Evolutionary conservation across 2,797 vertebrate genomes (phyloP), one percentile per base, ranked within the genome.

Genomic region (Ispidina picta): DNA sequence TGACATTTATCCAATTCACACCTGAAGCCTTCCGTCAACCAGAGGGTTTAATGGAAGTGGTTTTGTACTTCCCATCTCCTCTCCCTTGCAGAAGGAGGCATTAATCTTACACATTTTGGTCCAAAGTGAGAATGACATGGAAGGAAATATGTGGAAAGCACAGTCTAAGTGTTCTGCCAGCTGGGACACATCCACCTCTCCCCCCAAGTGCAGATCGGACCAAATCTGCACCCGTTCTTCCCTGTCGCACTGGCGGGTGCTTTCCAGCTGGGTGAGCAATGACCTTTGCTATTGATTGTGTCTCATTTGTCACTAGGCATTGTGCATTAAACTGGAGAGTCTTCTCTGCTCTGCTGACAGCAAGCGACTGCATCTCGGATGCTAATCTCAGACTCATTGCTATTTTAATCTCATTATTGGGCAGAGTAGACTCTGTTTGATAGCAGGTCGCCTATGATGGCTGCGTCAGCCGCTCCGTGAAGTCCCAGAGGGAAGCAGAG

Each of bases 401-500:
- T 86, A 69, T 94, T 96, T 94, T 92, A 75, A 87, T 93, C 88
- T 91, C 81, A 84, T 94, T 93, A 84, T 46, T 84, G 92, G 81
- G 74, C 14, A 86, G 85, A 44, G 73, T 10, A 66, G 89, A 16
- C 54, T 56, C 78, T 59, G 65, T 92, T 63, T 89, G 92, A 69
- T 77, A 82, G 92, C 81, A 43, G 86, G 89, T 88, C 13, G 28
- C 54, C 58, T 51, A 15, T 69, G 91, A 82, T 82, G 85, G 92
- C 86, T 91, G 79, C 22, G 69, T 90, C 79, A 87, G 93, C 51
- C 54, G 8, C 89, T 46, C 79, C 0, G 7, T 39, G 88, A 65
- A 48, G 78, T 64, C 94, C 91, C 76, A 28, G 75, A 65, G 75
- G 90, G 75, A 60, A 84, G 85, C 64, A 39, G 74, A 93, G 91